Conservation (phyloP, 2,797 vertebrate genomes). For the Alcedo atthis region DNA sequence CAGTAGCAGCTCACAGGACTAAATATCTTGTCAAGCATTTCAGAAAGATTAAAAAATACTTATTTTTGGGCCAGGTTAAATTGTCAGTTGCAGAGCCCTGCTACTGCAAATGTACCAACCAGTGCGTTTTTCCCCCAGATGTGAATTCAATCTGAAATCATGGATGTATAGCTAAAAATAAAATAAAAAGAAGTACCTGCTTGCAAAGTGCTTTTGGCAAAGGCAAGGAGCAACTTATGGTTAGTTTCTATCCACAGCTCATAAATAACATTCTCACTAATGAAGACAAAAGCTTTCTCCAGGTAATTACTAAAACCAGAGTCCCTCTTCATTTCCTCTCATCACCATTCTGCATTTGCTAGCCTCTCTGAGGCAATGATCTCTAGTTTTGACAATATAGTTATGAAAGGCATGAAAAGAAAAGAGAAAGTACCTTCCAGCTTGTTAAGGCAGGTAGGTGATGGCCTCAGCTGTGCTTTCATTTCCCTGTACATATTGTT, state of each 20-base stretch:
- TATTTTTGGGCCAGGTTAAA: background rate
- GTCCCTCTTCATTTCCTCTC: background rate
- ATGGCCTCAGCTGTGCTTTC: conserved; percentile 1
- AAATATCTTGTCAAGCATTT: background rate
- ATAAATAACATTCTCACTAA: conserved; percentile 7
- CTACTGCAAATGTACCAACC: background rate
- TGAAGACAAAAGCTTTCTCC: conserved; percentile 19
- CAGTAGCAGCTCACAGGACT: background rate
- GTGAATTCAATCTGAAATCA: background rate
- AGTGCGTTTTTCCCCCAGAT: background rate
- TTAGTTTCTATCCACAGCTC: background rate
- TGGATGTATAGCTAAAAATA: background rate
- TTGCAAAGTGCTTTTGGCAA: conserved; percentile 5
- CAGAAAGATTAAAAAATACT: background rate
- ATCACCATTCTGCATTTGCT: background rate
- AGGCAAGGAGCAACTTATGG: background rate
- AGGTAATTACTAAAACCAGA: background rate
- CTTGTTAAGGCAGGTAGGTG: background rate
- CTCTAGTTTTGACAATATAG: background rate
- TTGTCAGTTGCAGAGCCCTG: background rate
- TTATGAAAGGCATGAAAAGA: background rate
- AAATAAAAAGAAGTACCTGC: background rate
- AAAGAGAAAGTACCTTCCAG: background rate
- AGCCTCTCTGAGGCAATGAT: background rate
- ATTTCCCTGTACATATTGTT: background rate